Evolutionary conservation across 2,888 invertebrate genomes (phyloP).

Genomic region (Syritta pipiens): DNA sequence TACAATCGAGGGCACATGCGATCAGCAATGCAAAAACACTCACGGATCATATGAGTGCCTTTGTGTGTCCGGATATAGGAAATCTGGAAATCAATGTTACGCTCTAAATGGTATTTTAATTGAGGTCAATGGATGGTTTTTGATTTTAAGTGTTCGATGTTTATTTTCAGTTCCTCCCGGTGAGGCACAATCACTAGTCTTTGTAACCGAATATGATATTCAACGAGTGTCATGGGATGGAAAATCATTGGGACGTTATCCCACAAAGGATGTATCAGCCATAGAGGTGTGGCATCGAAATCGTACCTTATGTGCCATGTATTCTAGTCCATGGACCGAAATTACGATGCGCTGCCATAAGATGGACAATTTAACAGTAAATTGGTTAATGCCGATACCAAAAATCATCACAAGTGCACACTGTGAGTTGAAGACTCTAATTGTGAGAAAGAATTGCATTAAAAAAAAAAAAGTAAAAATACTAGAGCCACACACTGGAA

Average conservation of each 20-base stretch:
- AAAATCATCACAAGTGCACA: conserved; percentile 83
- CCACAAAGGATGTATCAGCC: conserved; percentile 76
- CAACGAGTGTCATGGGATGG: conserved; percentile 83
- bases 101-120: conserved; percentile 85
- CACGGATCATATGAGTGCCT: conserved; percentile 85
- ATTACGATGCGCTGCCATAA: conserved; percentile 84
- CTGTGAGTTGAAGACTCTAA: conserved; percentile 80
- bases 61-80: conserved; percentile 86
- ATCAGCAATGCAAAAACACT: conserved; percentile 86
- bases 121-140: background rate
- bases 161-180: conserved; percentile 82
- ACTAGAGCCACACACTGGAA: conserved; percentile 33
- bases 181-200: conserved; percentile 84
- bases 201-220: conserved; percentile 85
- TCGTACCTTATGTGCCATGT: conserved; percentile 86
- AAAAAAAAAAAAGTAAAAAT: conserved; percentile 23
- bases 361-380: conserved; percentile 83
- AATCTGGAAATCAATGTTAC: conserved; percentile 82
- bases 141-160: conserved; percentile 19
- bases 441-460: conserved; percentile 27
- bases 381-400: conserved; percentile 82
- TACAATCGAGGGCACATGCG: conserved; percentile 84
- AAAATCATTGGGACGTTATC: conserved; percentile 74
- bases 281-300: conserved; percentile 86
- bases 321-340: conserved; percentile 80